phyloP scores from a whole-genome alignment of 2,888 invertebrate species.

The Leptarthrus brevirostris region DNA sequence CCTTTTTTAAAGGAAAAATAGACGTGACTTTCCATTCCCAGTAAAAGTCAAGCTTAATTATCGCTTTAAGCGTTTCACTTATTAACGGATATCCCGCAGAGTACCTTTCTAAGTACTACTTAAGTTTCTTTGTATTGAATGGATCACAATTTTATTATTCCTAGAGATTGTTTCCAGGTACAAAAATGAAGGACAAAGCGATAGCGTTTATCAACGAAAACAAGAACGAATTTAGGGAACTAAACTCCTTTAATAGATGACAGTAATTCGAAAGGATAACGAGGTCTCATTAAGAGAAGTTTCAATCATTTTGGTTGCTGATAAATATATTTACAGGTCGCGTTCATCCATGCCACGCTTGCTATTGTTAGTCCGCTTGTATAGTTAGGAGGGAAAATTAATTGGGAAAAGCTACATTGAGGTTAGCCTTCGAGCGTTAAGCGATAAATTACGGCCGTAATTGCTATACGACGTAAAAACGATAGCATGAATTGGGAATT shows the following conservation, averaged over 20 bases:
- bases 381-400: conserved; percentile 7
- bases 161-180: conserved; percentile 12
- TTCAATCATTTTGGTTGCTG: conserved; percentile 46
- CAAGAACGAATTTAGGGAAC: conserved; percentile 27
- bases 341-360: neutral
- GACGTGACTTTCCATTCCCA: too few species aligned
- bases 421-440: neutral
- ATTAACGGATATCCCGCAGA: too few species aligned
- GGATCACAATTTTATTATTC: neutral
- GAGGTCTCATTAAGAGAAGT: conserved; percentile 48
- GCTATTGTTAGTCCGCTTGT: neutral
- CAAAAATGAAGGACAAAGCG: conserved; percentile 38
- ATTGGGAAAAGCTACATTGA: conserved; percentile 15
- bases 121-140: too few species aligned
- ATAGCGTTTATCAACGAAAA: conserved; percentile 27
- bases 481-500: too few species aligned
- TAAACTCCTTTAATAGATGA: conserved; percentile 48
- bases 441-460: too few species aligned
- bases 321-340: conserved; percentile 27
- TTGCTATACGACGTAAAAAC: too few species aligned
- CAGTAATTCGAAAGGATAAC: conserved; percentile 50
- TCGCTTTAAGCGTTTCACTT: too few species aligned
- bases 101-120: too few species aligned
- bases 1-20: too few species aligned
- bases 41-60: too few species aligned